Evolutionary conservation across 2,888 invertebrate species (phyloP).

Genomic region (Chouioia cunea): DNA sequence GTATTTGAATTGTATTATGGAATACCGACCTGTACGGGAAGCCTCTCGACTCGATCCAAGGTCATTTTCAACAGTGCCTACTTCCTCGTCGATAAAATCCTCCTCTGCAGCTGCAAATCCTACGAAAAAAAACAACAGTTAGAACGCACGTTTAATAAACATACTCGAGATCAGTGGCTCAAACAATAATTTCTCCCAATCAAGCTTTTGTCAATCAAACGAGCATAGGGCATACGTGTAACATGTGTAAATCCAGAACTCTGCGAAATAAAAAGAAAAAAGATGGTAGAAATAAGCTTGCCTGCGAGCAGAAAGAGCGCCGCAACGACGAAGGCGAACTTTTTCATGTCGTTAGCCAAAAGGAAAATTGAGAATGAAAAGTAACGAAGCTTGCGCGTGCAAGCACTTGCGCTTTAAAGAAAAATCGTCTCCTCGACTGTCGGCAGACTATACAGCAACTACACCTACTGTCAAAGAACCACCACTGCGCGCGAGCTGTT

Average conservation of each 20-base stretch:
- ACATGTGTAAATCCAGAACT: not conserved
- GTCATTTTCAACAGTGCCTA: constrained; percentile 80
- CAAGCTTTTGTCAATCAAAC: not conserved
- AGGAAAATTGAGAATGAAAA: constrained; percentile 32
- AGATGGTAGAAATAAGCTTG: constrained; percentile 46
- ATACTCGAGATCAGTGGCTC: not conserved
- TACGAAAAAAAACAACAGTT: constrained; percentile 43
- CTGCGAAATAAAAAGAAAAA: not conserved
- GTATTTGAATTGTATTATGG: constrained; percentile 51
- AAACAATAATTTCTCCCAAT: not conserved
- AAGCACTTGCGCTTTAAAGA: constrained; percentile 21
- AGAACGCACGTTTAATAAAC: no score
- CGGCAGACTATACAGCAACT: constrained; percentile 42
- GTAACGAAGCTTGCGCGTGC: constrained; percentile 33
- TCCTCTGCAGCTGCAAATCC: constrained; percentile 67
- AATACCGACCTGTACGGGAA: constrained; percentile 85
- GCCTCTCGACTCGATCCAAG: constrained; percentile 88
- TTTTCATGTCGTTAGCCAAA: constrained; percentile 54
- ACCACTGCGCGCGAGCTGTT: constrained; percentile 2
- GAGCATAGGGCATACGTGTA: not conserved
- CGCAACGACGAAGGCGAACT: constrained; percentile 55
- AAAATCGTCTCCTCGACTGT: constrained; percentile 45
- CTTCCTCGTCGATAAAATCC: constrained; percentile 66
- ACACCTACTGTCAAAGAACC: constrained; percentile 56
- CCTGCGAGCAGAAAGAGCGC: constrained; percentile 60